Evolutionary conservation across 2,113 vertebrate species (phyloP), one percentile per base, ranked within the genome.

Genomic region (Cheirogaleus medius): DNA sequence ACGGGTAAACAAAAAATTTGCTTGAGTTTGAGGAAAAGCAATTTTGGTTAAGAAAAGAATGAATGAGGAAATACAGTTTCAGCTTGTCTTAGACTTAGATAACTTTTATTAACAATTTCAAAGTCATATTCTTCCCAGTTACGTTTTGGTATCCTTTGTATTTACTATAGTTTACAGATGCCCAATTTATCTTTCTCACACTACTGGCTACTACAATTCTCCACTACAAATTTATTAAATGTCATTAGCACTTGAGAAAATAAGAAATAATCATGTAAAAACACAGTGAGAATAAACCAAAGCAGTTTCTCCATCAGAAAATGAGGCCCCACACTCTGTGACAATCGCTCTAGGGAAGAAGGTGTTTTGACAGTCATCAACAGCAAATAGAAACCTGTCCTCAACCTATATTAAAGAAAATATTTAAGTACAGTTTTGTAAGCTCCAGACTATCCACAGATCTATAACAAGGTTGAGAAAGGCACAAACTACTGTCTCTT

Each of bases 301-400:
- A 97, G 83, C 68, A 96, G 95, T 87, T 98, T 96, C 80, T 95
- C 92, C 84, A 97, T 96, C 94, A 96, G 81, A 96, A 97, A 97
- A 96, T 94, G 93, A 97, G 82, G 85, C 73, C 97, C 89, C 32
- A 0, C 83, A 96, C 49, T 94, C 90, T 78, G 66, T 95, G 85
- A 96, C 85, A 97, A 97, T 93, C n/a, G 1, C 93, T 97, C 94
- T 71, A 42, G 86, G 82, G 73, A 97, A 94, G 73, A 97, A 94
- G 90, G 60, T 98, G 95, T 98, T 97, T 97, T 98, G 96, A 98
- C 97, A 97, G 95, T 91, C 68, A 97, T 97, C 95, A 97, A 97
- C 85, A 93, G 81, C 93, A 96, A 97, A 97, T 63, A 97, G 95
- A 97, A 98, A 94, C 96, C 88, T 95, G 93, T 91, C 93, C 91